These are phyloP conservation scores for Leucophora obtusa DNA, from an alignment of 2,888 invertebrate genomes.

Conservation along the genomic window DNA sequence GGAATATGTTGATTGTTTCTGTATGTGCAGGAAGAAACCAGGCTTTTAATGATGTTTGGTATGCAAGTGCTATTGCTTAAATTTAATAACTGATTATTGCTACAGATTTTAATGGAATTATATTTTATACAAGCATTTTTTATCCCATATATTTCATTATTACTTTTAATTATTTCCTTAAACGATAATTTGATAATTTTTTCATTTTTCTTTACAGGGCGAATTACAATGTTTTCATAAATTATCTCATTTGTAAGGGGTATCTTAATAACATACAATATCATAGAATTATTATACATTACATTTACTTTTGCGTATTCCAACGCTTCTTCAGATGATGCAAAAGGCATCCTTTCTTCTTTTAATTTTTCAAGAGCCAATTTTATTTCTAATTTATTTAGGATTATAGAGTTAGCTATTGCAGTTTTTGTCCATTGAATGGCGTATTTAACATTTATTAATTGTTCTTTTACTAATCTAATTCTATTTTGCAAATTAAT, in stretches of 20 bases:
- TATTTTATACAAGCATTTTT: conserved; percentile 28
- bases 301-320: no score
- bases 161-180: neutral
- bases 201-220: conserved; percentile 10
- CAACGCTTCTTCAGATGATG: no score
- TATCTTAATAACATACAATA: no score
- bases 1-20: conserved; percentile 24
- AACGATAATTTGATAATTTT: conserved; percentile 19
- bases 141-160: neutral
- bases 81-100: conserved; percentile 22
- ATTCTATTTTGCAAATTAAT: conserved; percentile 19
- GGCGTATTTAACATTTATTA: conserved; percentile 33
- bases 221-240: neutral
- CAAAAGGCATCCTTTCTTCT: neutral
- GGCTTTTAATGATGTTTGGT: conserved; percentile 12
- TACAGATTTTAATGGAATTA: conserved; percentile 26
- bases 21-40: conserved; percentile 18
- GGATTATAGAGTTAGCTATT: conserved; percentile 23
- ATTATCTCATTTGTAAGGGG: no score
- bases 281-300: no score
- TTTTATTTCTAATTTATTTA: conserved; percentile 24
- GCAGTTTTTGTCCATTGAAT: conserved; percentile 34
- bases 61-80: conserved; percentile 24
- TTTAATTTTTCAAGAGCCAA: conserved; percentile 29
- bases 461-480: conserved; percentile 16